These are phyloP conservation scores for Mamestra configurata DNA, from an alignment of 1,140 invertebrate genomes.

Conservation along the genomic window DNA sequence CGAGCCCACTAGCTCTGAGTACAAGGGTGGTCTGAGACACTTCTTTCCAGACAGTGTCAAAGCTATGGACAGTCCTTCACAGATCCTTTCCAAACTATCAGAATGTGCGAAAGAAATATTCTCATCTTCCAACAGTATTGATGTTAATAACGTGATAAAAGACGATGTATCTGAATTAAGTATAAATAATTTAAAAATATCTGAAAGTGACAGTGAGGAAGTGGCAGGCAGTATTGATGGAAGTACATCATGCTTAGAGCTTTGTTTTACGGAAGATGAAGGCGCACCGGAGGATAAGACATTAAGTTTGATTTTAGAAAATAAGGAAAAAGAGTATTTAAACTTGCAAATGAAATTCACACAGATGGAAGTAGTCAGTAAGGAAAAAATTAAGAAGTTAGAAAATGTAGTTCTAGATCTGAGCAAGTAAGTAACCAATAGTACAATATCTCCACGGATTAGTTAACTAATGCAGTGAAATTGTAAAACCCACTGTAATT, in stretches of 20 bases:
- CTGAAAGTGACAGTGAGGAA: conserved; percentile 85
- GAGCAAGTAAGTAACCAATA: conserved; percentile 85
- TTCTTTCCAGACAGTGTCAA: conserved; percentile 85
- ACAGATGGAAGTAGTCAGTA: conserved; percentile 79
- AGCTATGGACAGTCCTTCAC: conserved; percentile 81
- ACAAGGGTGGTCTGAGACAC: conserved; percentile 76
- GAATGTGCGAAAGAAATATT: conserved; percentile 88
- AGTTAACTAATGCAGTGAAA: too few species aligned
- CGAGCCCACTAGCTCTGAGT: conserved; percentile 84
- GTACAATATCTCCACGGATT: too few species aligned
- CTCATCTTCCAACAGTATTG: conserved; percentile 81
- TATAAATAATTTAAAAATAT: conserved; percentile 84
- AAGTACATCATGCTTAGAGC: conserved; percentile 83
- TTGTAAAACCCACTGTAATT: too few species aligned
- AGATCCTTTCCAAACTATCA: conserved; percentile 83
- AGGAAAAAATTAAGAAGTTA: conserved; percentile 83
- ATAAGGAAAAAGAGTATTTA: conserved; percentile 81
- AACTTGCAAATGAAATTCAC: conserved; percentile 81
- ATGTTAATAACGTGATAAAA: conserved; percentile 75
- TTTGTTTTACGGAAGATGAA: conserved; percentile 85
- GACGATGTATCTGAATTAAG: conserved; percentile 83
- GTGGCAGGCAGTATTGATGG: conserved; percentile 83
- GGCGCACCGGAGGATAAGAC: conserved; percentile 75
- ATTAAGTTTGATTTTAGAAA: conserved; percentile 72
- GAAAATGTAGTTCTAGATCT: conserved; percentile 83